Evolutionary conservation across 2,797 vertebrate species (phyloP).

Genomic region (Yasuhikotakia modesta): DNA sequence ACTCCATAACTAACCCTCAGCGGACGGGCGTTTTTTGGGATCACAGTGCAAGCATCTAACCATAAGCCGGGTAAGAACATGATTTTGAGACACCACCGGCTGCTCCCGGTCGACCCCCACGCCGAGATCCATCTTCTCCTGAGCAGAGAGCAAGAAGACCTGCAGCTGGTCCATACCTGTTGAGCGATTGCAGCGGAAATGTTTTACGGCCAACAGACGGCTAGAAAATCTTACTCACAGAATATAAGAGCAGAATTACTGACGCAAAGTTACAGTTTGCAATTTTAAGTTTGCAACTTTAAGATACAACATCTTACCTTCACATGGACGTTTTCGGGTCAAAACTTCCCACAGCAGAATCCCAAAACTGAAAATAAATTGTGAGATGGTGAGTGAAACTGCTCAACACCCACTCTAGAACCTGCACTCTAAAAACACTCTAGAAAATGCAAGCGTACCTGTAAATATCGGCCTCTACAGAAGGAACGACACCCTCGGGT

Average conservation of each 20-base stretch:
- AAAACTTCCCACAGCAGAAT: no score
- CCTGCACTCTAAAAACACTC: no score
- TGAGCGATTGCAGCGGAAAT: background rate
- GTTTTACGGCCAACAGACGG: no score
- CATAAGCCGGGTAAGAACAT: conserved; percentile 61
- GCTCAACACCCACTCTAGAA: background rate
- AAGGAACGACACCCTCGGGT: conserved; percentile 64
- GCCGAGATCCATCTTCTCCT: conserved; percentile 49
- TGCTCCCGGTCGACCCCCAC: conserved; percentile 58
- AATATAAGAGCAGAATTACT: no score
- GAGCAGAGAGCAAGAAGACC: conserved; percentile 48
- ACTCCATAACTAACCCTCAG: conserved; percentile 43
- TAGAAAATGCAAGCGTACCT: conserved; percentile 61
- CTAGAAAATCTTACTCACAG: no score
- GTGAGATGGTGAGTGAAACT: background rate
- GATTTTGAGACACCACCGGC: conserved; percentile 55
- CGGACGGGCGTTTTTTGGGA: conserved; percentile 52
- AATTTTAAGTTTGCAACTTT: no score
- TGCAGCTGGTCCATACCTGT: conserved; percentile 58
- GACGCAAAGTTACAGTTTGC: no score
- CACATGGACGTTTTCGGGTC: no score
- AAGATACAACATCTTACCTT: no score
- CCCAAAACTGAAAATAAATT: conserved; percentile 66
- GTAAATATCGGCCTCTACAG: conserved; percentile 68
- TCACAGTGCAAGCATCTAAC: conserved; percentile 69